Evolutionary conservation across 1,140 invertebrate genomes (phyloP), one percentile per base, ranked within the genome.

Genomic region (Capitella teleta): DNA sequence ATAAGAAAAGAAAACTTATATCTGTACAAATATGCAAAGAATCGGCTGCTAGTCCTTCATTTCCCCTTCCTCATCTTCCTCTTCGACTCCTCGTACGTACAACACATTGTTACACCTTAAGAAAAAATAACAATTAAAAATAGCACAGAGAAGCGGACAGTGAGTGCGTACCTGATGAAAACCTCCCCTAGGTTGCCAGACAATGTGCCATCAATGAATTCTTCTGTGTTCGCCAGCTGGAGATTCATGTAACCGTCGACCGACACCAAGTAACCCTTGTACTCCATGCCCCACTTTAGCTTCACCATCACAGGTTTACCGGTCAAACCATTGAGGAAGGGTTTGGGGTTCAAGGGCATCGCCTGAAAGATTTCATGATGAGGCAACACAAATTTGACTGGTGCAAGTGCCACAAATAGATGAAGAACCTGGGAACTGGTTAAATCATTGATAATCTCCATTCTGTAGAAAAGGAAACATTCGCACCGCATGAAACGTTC

Each of bases 181-280:
- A 98, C 87, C 80, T 99, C 95, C 18, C 96, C 96, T 3, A 99
- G 77, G 67, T 88, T 92, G 28, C 94, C 95, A 57, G 89, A 92
- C 51, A 81, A 80, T 52, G 76, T 80, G 50, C 91, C 89, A 64
- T 98, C 90, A 56, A 98, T 85, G 61, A 84, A 87, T 77, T 99
- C 96, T 74, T 98, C 94, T n/a, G 94, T 91, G 64, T 97, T 96
- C 0, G 94, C 93, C 48, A 99, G 71, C 75, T 80, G 63, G 23
- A 99, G 73, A 73, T 99, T 99, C 96, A 99, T 99, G 67, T 99
- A 99, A 5, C 87, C 87, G 77, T 99, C 96, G 10, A 95, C 88
- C 3, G 94, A 96, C 0, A 98, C 92, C 21, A 99, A 72, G 57
- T 67, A 70, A 8, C 96, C 95, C 80, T 95, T 96, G 70, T 99